These are phyloP conservation scores for Cyprinodon tularosa DNA, from an alignment of 2,113 vertebrate species.

Conservation along the genomic window DNA sequence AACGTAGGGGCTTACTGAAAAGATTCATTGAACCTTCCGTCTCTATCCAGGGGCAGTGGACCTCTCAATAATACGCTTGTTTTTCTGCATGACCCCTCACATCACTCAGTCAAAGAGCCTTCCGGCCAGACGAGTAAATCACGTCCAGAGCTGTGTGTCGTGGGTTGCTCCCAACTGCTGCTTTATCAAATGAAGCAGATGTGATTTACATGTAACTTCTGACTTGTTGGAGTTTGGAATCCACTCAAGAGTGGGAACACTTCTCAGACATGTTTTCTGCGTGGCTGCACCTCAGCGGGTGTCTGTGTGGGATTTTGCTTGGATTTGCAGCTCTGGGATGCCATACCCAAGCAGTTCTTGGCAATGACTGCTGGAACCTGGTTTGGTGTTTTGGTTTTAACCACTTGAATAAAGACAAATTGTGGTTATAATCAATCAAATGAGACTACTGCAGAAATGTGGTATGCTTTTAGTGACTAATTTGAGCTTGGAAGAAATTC, in stretches of 20 bases:
- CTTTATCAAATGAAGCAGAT: conserved; percentile 37
- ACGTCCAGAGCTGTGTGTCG: background rate
- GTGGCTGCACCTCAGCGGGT: conserved; percentile 16
- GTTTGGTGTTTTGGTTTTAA: background rate
- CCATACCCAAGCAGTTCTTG: conserved; percentile 49
- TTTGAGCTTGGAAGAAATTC: background rate
- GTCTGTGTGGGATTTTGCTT: conserved; percentile 41
- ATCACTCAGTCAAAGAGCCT: conserved; percentile 31
- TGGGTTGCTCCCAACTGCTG: background rate
- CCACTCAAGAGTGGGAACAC: conserved; percentile 59
- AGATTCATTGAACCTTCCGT: conserved; percentile 2
- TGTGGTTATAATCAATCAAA: background rate
- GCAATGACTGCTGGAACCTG: conserved; percentile 7
- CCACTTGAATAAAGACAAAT: conserved; percentile 1
- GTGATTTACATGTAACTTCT: conserved; percentile 48
- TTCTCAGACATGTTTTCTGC: conserved; percentile 17
- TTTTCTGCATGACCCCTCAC: conserved; percentile 30
- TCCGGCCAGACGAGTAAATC: conserved; percentile 42
- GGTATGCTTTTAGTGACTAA: background rate
- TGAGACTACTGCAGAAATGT: background rate
- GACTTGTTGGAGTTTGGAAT: conserved; percentile 22
- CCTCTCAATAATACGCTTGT: conserved; percentile 24
- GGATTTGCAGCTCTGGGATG: conserved; percentile 29
- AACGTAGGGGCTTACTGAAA: conserved; percentile 1
- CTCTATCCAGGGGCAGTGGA: conserved; percentile 27